Evolutionary conservation across 1,140 invertebrate species (phyloP).

Genomic region (Heliothis subflexa): DNA sequence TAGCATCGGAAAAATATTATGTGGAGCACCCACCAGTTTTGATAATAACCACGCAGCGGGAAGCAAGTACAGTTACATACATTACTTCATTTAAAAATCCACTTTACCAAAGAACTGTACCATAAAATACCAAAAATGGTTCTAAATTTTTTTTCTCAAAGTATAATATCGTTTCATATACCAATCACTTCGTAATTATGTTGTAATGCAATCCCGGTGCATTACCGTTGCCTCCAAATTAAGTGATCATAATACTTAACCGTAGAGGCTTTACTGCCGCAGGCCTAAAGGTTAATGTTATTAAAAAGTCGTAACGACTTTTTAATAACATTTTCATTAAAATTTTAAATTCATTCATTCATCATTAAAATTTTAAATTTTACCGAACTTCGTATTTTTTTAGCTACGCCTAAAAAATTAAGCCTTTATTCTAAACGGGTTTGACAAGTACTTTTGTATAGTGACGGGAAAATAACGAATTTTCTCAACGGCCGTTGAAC

Average conservation of each 20-base stretch:
- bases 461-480: background rate
- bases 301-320: constrained; percentile 60
- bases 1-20: too few species aligned
- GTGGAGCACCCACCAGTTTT: background rate
- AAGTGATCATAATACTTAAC: constrained; percentile 52
- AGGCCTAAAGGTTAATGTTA: constrained; percentile 48
- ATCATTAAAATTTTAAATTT: constrained; percentile 43
- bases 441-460: too few species aligned
- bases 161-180: background rate
- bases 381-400: background rate
- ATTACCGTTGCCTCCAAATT: constrained; percentile 48
- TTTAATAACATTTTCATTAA: too few species aligned
- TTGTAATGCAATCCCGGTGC: constrained; percentile 39
- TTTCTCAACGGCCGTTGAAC: background rate
- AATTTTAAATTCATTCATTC: constrained; percentile 35
- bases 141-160: constrained; percentile 8
- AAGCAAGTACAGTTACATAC: constrained; percentile 2
- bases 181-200: constrained; percentile 16
- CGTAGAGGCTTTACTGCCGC: constrained; percentile 53
- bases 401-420: background rate
- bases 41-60: constrained; percentile 21
- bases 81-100: constrained; percentile 14
- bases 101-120: background rate
- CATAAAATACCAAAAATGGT: constrained; percentile 15
- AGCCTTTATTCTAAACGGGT: too few species aligned